phyloP scores from a whole-genome alignment of 2,797 vertebrate genomes.

The Sebastiscus tertius region DNA sequence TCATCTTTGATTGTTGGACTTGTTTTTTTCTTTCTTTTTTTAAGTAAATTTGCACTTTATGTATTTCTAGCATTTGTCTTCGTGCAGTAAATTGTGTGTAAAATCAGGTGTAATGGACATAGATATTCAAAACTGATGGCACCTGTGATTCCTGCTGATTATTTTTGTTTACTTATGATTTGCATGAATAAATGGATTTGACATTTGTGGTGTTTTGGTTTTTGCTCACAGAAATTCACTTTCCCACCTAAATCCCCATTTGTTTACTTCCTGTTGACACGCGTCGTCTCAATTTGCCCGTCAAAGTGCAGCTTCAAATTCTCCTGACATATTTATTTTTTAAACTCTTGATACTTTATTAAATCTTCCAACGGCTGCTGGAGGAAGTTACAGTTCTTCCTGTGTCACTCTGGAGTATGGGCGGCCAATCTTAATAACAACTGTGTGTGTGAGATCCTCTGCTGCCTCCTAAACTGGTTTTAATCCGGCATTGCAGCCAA shows the following conservation, averaged over 20 bases:
- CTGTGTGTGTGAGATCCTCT: not conserved
- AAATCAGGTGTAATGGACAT: constrained; percentile 38
- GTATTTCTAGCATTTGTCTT: constrained; percentile 37
- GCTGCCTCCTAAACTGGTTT: constrained; percentile 24
- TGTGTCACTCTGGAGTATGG: constrained; percentile 2
- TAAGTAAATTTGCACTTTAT: constrained; percentile 28
- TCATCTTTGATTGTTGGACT: constrained; percentile 15
- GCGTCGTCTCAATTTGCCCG: constrained; percentile 30
- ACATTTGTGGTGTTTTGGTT: constrained; percentile 51
- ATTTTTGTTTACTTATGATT: constrained; percentile 71
- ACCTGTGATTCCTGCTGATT: constrained; percentile 49
- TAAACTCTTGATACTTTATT: constrained; percentile 13
- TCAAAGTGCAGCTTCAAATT: constrained; percentile 38
- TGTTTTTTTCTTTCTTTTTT: constrained; percentile 26
- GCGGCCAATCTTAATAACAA: not conserved
- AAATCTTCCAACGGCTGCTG: constrained; percentile 23
- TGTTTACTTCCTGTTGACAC: constrained; percentile 21
- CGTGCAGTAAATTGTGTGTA: constrained; percentile 23
- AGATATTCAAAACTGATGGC: constrained; percentile 35
- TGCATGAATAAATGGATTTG: constrained; percentile 83
- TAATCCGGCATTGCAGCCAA: constrained; percentile 6
- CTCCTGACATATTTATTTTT: constrained; percentile 27
- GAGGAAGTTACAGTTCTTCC: constrained; percentile 26
- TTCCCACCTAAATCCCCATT: constrained; percentile 1
- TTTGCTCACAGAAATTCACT: not conserved